A percentile compares a stretch with the other conserved stretches of the same genome.
Evolutionary conservation across 2,888 invertebrate genomes (phyloP).

Genomic region (Ceriagrion tenellum): DNA sequence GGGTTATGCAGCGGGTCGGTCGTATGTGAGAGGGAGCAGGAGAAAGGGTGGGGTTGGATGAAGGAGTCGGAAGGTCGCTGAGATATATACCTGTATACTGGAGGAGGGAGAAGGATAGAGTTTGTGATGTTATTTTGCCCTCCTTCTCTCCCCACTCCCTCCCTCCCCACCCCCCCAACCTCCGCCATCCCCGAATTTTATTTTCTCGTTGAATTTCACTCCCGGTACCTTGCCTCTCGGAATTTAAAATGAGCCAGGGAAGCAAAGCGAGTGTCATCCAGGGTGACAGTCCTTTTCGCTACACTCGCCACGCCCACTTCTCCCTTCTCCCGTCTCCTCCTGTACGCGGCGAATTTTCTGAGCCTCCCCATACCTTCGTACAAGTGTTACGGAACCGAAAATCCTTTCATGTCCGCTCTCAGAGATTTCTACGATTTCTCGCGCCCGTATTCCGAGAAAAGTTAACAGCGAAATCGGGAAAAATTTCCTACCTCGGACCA

Average conservation of each 20-base stretch:
- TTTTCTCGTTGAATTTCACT: constrained; percentile 41
- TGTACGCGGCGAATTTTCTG: background rate
- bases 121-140: background rate
- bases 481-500: too few species aligned
- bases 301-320: background rate
- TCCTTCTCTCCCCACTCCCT: background rate
- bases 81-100: background rate
- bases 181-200: background rate
- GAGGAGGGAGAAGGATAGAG: background rate
- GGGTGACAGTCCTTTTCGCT: constrained; percentile 35
- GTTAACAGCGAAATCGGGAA: too few species aligned
- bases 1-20: too few species aligned
- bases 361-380: background rate
- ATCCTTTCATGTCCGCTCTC: too few species aligned
- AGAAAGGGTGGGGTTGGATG: background rate
- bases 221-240: constrained; percentile 10
- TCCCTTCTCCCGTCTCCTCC: background rate
- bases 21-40: background rate
- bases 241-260: constrained; percentile 37
- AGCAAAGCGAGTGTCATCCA: background rate
- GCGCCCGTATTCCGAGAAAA: too few species aligned
- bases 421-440: too few species aligned
- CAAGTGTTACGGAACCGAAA: too few species aligned
- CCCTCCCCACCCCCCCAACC: background rate
- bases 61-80: background rate